Base-by-base conservation (phyloP, 2,888 invertebrate species). In the Rutpela maculata region DNA sequence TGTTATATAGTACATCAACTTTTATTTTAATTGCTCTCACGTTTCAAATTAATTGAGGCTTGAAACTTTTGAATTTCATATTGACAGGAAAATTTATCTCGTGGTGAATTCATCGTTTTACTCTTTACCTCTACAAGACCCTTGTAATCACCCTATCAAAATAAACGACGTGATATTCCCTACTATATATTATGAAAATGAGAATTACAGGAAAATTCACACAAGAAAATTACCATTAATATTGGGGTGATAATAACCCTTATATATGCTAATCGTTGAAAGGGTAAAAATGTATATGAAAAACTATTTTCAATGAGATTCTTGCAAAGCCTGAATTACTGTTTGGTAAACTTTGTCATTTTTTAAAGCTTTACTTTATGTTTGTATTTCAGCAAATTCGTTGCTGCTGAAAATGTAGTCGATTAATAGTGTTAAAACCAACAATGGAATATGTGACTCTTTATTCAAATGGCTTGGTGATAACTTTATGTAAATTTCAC, bases 71-170 rank as follows among this genome's bases (percentile, higher is more conserved):
- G 43, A 15, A 19, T 12, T 22, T 11, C 43, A 18, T 65, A 43
- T 18, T 65, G 43, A 11, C 35, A 35, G 62, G 11, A 65, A 65
- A 43, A 65, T 17, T 65, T 65, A 65, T 65, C 19, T 65, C 65
- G 11, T 22, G 43, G 18, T 50, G 43, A 65, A 65, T 12, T 18
- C 12, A 38, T 43, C 43, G 31, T 43, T 65, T 22, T n/a, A 19
- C 18, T 65, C 65, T 65, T 43, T 43, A 43, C 43, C 65, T 43
- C 43, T 18, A 43, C 43, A 65, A 38, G 65, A 65, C 65, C 65
- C 65, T 65, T 65, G 65, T 65, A 43, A 38, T 38, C 43, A 65
- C 65, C 65, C 18, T 65, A 65, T 65, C 18, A 65, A 43, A 65
- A 31, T 43, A 19, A 65, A 65, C 43, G 38, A 17, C 26, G 22